Base-by-base conservation (phyloP, 2,797 vertebrate genomes). In the Buphagus erythrorhynchus region DNA sequence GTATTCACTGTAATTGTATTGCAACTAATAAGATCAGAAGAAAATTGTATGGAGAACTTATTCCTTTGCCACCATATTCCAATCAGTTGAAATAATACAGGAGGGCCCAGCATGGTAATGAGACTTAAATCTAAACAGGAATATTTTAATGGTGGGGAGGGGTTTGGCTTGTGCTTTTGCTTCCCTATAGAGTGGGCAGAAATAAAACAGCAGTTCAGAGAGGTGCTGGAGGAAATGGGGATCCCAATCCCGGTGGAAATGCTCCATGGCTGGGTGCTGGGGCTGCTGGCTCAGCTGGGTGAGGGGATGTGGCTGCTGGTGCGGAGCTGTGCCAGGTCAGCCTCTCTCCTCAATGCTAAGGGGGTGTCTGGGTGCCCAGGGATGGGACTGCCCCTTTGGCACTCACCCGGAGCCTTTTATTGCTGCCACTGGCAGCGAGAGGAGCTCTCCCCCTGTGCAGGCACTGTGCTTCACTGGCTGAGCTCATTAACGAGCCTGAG, bases 11-110 rank as follows among this genome's bases (percentile, higher is more conserved):
- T 98, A 98, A 98, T 97, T 98, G 97, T 98, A 95, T 97, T 98
- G 97, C 97, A 94, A 97, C 97, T 98, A 98, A 98, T 98, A 97
- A 96, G 97, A 98, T 97, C 96, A 97, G 98, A 96, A 97, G 97
- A 93, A 97, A 98, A 98, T 97, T 94, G 97, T 97, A 78, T 79
- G 82, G 96, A 96, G 97, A 96, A 98, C 88, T 90, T 87, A 94
- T 95, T 97, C 96, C 97, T 98, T 97, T 55, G 86, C 92, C 86
- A 78, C 93, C 35, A 61, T 94, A 98, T 98, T 97, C 97, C 97
- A 97, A 97, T 98, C 97, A 95, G 93, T 83, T 95, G 97, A 98
- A 98, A 98, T 98, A 98, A 98, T 94, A 95, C 95, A 66, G 86
- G 97, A 97, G 95, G 88, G 59, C 82, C 95, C 74, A 45, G 92